A percentile compares a stretch with the other conserved stretches of the same genome.
Conservation (phyloP, 1,140 invertebrate species). For the Ips nitidus region DNA sequence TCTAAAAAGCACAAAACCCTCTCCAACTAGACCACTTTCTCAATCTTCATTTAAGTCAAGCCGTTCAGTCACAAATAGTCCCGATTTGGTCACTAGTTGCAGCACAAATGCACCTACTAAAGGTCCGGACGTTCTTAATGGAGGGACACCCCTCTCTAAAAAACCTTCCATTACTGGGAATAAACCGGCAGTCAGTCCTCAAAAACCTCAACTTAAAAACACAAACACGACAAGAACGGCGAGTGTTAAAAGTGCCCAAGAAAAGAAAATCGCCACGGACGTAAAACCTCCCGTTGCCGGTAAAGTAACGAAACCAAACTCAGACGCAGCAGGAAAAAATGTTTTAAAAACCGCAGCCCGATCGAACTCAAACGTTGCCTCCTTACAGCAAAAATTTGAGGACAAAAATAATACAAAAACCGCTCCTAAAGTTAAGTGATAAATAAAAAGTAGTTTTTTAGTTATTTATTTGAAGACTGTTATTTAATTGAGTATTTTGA, state of each 20-base stretch:
- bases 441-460: conserved; percentile 32
- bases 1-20: conserved; percentile 52
- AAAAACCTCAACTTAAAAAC: conserved; percentile 39
- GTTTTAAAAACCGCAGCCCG: conserved; percentile 53
- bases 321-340: conserved; percentile 48
- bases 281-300: conserved; percentile 44
- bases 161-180: conserved; percentile 38
- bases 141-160: conserved; percentile 39
- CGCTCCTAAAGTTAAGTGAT: conserved; percentile 32
- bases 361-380: conserved; percentile 69
- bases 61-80: conserved; percentile 58
- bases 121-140: conserved; percentile 63
- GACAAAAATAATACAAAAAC: conserved; percentile 42
- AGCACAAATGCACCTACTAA: conserved; percentile 56
- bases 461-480: conserved; percentile 35
- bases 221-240: conserved; percentile 36
- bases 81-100: conserved; percentile 71
- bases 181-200: conserved; percentile 40
- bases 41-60: conserved; percentile 47
- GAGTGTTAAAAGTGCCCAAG: conserved; percentile 42
- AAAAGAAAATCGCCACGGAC: conserved; percentile 37
- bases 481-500: conserved; percentile 16
- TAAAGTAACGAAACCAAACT: conserved; percentile 42
- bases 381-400: conserved; percentile 75
- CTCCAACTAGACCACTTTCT: conserved; percentile 42